Conservation (phyloP, 2,113 vertebrate genomes). For the Todiramphus saurophagus region DNA sequence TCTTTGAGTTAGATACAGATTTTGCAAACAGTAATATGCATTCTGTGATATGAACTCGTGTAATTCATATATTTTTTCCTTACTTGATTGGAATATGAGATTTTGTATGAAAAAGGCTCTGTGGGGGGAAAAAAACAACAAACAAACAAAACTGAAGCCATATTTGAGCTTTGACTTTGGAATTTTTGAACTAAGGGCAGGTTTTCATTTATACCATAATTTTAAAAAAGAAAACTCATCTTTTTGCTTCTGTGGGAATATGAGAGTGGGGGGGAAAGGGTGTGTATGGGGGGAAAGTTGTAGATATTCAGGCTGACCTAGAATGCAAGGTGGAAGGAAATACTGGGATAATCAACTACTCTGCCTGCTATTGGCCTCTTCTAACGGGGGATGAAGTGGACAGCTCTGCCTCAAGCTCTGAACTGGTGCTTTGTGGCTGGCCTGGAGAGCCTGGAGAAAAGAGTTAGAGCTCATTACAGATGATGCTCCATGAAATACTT, state of each 20-base stretch:
- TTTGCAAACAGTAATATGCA: not conserved
- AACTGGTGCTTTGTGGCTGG: not conserved
- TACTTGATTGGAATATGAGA: not conserved
- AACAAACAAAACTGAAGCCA: not conserved
- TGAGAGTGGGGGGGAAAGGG: not conserved
- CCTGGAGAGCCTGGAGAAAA: not conserved
- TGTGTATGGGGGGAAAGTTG: not conserved
- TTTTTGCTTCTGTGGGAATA: not conserved
- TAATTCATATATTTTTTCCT: not conserved
- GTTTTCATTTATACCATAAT: not conserved
- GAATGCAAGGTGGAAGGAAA: not conserved
- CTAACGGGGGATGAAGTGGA: not conserved
- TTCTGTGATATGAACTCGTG: not conserved
- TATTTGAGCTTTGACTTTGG: not conserved
- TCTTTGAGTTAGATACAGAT: not conserved
- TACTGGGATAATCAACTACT: not conserved
- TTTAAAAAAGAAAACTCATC: not conserved
- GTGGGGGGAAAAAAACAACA: not conserved
- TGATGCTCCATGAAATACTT: not conserved
- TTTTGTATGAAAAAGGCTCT: not conserved
- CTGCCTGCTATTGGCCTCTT: too few species aligned
- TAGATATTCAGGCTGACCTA: not conserved
- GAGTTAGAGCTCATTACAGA: not conserved
- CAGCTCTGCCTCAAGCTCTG: not conserved
- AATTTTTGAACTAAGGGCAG: not conserved